phyloP scores from a whole-genome alignment of 2,888 invertebrate genomes.

The Cataglyphis livida region DNA sequence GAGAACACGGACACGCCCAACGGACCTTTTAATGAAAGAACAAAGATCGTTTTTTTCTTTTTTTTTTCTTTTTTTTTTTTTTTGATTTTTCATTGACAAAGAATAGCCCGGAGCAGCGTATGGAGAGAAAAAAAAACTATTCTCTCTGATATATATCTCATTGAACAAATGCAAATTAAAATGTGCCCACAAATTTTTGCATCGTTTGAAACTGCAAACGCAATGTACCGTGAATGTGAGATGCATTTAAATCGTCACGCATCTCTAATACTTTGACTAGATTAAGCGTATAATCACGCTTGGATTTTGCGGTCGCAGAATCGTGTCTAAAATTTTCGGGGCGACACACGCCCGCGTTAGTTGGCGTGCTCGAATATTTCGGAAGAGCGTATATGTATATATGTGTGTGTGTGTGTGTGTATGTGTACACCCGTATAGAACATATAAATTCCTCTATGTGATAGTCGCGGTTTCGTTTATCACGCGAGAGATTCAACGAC shows the following conservation, averaged over 20 bases:
- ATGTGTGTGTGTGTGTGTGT: not conserved
- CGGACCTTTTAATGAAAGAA: not conserved
- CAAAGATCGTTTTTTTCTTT: not conserved
- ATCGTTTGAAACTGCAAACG: not conserved
- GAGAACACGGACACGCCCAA: conserved; percentile 2
- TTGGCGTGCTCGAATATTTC: not conserved
- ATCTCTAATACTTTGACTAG: not conserved
- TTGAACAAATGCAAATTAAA: not conserved
- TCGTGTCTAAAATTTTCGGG: conserved; percentile 1
- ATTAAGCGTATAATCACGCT: not conserved
- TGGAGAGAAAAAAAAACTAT: not conserved
- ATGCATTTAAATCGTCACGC: not conserved
- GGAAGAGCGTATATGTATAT: no score
- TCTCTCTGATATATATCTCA: not conserved
- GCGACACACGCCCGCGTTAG: not conserved
- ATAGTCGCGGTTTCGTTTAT: not conserved
- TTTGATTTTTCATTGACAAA: not conserved
- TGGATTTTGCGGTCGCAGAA: not conserved
- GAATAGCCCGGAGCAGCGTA: not conserved
- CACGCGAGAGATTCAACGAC: not conserved
- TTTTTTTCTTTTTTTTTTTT: no score
- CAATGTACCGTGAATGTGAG: not conserved
- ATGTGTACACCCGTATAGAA: not conserved
- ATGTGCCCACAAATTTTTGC: not conserved
- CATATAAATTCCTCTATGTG: conserved; percentile 22